Evolutionary conservation across 1,140 invertebrate genomes (phyloP), one percentile per base, ranked within the genome.

Genomic region (Homalodisca vitripennis): DNA sequence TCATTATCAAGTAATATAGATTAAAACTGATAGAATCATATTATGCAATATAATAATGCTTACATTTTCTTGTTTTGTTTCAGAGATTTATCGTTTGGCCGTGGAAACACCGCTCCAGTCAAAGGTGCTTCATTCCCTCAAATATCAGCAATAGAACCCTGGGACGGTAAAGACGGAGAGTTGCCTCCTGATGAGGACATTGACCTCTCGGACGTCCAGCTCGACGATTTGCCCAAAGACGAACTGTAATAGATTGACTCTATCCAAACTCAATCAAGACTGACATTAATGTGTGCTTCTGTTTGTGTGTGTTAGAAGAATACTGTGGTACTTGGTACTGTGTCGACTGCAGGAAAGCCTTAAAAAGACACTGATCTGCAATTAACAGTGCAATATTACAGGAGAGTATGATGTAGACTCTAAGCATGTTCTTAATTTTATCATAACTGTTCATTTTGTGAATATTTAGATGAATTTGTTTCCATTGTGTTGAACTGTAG

Each of bases 81-180:
- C 78, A 91, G 96, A 76, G 95, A 98, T 79, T 83, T 99, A 13
- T 95, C 94, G 31, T 98, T 93, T 79, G 98, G 98, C 20, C 89
- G 94, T 73, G 95, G 97, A 17, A 91, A 93, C 62, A 98, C 95
- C 2, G 89, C 92, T 0, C 92, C 96, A 1, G 85, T 99, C 1
- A 90, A 88, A 77, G 94, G 94, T 20, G 89, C 90, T 2, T 82
- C 89, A 74, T 86, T 99, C 76, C 97, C 96, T 14, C 84, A 88
- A 72, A 87, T 98, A 34, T 75, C 82, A 1, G 82, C 80, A 26
- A 86, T 86, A 1, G 89, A 93, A 60, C 80, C 92, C 0, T 99
- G 98, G 98, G 97, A 99, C 78, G 98, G 98, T 34, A 96, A 99
- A 81, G 97, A 99, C 79, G 96, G 91, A 13, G 89, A 93, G 80